Evolutionary conservation across 2,888 invertebrate genomes (phyloP), one percentile per base, ranked within the genome.

Genomic region (Dinocampus coccinellae): DNA sequence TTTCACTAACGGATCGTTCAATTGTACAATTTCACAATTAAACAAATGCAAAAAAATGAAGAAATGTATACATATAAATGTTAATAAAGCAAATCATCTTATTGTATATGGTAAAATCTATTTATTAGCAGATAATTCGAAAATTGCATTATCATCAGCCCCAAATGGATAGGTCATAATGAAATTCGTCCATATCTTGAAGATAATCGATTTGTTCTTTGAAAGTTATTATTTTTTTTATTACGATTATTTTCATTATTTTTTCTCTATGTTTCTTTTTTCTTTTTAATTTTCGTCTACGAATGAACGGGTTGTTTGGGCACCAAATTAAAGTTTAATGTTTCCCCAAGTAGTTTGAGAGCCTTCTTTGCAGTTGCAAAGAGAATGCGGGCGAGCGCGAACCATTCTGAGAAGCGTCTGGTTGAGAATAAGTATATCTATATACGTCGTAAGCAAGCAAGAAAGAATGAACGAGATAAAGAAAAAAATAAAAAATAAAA

Each of bases 251-350:
- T 22, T 11, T 22, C 16, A 4, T 11, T 24, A n/a, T n/a, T n/a
- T n/a, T n/a, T n/a, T n/a, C n/a, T n/a, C n/a, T n/a, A n/a, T n/a
- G n/a, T n/a, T n/a, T n/a, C n/a, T 10, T 53, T 20, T 22, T 10
- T 7, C 3, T 63, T 20, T 63, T 24, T 16, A 10, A 10, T 36
- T 61, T 29, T 61, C 16, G 7, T 68, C 6, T 16, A 9, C 16
- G n/a, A 16, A 42, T 47, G 3, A 13, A 9, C 26, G 34, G 22
- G 36, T 36, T 69, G 69, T 69, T 69, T 36, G 62, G 36, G 20
- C 29, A 42, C 53, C 16, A 42, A 62, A 61, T 53, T 62, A 53
- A n/a, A 61, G 61, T 69, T 69, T 69, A 39, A 69, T 63, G 63
- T 55, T 69, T 63, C 9, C 53, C 53, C 20, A 20, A 24, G n/a